Evolutionary conservation across 2,888 invertebrate species (phyloP), one percentile per base, ranked within the genome.

Genomic region (Diogma glabrata): DNA sequence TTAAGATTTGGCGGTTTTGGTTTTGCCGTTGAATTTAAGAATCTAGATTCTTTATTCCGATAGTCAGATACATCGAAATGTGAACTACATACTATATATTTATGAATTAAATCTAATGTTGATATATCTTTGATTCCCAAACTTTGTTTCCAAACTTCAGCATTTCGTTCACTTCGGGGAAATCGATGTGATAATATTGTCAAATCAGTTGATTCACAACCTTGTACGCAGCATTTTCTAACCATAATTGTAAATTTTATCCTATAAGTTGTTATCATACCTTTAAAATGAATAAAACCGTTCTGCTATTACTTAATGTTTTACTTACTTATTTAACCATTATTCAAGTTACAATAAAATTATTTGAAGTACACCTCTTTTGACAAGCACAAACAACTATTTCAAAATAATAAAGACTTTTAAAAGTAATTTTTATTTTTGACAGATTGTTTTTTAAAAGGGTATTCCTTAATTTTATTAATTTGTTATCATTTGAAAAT

Each of bases 321-420:
- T n/a, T n/a, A n/a, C n/a, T n/a, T n/a, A n/a, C n/a, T n/a, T n/a
- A n/a, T n/a, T n/a, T n/a, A n/a, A n/a, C n/a, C n/a, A n/a, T n/a
- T n/a, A n/a, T n/a, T n/a, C n/a, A n/a, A n/a, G n/a, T n/a, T n/a
- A n/a, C n/a, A n/a, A n/a, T n/a, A n/a, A n/a, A n/a, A n/a, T n/a
- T n/a, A n/a, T 43, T 43, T n/a, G 43, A 10, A 12, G n/a, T 43
- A 23, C 23, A 43, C 43, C 20, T 43, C 43, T 43, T 43, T 43
- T 43, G 43, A 43, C 43, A 43, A 43, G 43, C 43, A 43, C 43
- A 20, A 43, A 14, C 20, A 43, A 43, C 43, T n/a, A n/a, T n/a
- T n/a, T n/a, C n/a, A n/a, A n/a, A n/a, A n/a, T n/a, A n/a, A n/a
- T n/a, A n/a, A n/a, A n/a, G n/a, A n/a, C n/a, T n/a, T n/a, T n/a